phyloP scores from a whole-genome alignment of 2,113 vertebrate species.

The Engraulis encrasicolus region DNA sequence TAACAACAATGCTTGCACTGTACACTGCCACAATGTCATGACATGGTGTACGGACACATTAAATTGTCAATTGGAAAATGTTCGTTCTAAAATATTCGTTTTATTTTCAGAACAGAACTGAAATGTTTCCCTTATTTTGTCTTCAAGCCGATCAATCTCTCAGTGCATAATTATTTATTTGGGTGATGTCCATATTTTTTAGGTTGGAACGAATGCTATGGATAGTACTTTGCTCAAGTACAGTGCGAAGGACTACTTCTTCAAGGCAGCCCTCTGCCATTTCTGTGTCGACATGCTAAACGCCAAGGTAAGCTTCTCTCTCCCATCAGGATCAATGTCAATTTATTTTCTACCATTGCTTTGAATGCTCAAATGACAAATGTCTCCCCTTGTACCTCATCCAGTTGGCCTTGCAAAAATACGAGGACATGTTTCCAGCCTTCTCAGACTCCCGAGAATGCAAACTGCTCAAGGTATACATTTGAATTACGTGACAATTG shows the following conservation, averaged over 20 bases:
- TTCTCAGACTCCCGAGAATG: constrained; percentile 90
- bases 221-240: constrained; percentile 92
- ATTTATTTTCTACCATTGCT: background rate
- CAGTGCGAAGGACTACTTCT: constrained; percentile 94
- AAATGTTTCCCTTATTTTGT: too few relatives aligned
- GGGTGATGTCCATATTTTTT: background rate
- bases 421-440: constrained; percentile 91
- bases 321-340: background rate
- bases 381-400: background rate
- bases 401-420: constrained; percentile 88
- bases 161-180: background rate
- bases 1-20: too few relatives aligned
- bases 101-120: too few relatives aligned
- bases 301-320: constrained; percentile 77
- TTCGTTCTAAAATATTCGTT: too few relatives aligned
- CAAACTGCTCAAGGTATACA: constrained; percentile 87
- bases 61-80: too few relatives aligned
- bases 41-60: too few relatives aligned
- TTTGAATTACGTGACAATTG: too few relatives aligned
- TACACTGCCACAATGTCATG: too few relatives aligned
- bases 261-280: constrained; percentile 91
- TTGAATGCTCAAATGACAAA: background rate
- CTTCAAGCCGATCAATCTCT: too few relatives aligned
- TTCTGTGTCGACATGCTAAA: constrained; percentile 95
- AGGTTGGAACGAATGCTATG: constrained; percentile 87